Evolutionary conservation across 2,797 vertebrate genomes (phyloP), one percentile per base, ranked within the genome.

Genomic region (Phrynocephalus forsythii): DNA sequence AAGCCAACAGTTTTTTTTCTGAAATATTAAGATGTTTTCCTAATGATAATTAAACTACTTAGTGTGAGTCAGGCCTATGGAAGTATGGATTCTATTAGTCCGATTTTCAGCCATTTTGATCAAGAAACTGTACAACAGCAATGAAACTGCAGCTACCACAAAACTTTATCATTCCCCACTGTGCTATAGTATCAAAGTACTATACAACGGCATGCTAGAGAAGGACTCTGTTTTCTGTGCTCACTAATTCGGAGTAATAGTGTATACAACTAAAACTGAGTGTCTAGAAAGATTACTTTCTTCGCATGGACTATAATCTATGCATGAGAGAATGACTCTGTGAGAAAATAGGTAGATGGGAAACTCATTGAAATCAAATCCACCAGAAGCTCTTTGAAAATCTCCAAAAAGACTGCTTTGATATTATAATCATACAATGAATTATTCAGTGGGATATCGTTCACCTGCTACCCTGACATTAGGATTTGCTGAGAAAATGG

Each of bases 61-160:
- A 75, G 8, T 87, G 77, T 76, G 26, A 88, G 44, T 94, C 88
- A 81, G 30, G 44, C 69, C 1, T 69, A 67, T 48, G 84, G 91
- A 60, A 83, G 3, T 86, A 3, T 85, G 1, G 38, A 86, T 91
- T 90, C 44, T 11, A 93, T 87, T 87, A 92, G 89, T 4, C 91
- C 33, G 85, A 90, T 95, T 94, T 94, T 87, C 72, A 89, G 79
- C 83, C 67, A 67, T 93, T 94, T 92, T 93, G 86, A 94, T 93
- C 1, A 92, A 90, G 92, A 93, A 81, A 78, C 82, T 11, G 0
- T 72, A n/a, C 85, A 90, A 50, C 1, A 89, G 33, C 84, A 83
- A 86, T 94, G 81, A 94, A 94, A 95, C 90, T 94, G 10, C 68
- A 93, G 67, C 22, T 91, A 91, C 93, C 71, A 87, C 90, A 92